These are phyloP conservation scores for Crotalus tigris DNA, from an alignment of 2,113 vertebrate species.

Conservation along the genomic window DNA sequence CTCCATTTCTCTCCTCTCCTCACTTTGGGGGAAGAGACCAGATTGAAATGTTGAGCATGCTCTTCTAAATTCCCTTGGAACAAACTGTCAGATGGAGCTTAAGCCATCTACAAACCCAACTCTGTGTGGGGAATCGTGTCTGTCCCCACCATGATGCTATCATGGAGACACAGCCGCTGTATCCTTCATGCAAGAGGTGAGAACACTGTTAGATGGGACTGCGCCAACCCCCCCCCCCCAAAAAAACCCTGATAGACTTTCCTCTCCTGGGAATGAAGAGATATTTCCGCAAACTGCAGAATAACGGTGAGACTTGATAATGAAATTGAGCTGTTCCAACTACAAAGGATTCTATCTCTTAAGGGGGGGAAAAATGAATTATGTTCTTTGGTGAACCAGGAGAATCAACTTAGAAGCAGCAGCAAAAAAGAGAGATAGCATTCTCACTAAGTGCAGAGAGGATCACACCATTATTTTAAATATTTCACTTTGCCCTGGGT, in stretches of 20 bases:
- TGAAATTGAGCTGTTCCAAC: neutral
- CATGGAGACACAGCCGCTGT: no score
- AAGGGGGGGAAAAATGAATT: neutral
- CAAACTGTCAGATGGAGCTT: neutral
- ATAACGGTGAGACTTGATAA: neutral
- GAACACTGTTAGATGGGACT: neutral
- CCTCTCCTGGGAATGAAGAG: neutral
- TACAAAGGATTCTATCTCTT: neutral
- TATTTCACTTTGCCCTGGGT: neutral
- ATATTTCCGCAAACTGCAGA: neutral
- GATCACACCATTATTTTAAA: neutral
- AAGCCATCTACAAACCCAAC: neutral
- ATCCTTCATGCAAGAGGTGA: neutral
- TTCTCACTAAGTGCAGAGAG: neutral
- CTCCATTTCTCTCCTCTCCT: neutral
- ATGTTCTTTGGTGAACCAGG: neutral
- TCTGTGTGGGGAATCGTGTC: neutral
- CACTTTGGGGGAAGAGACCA: neutral
- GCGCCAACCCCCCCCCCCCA: neutral
- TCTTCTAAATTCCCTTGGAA: neutral
- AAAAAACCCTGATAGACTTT: neutral
- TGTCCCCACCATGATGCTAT: neutral
- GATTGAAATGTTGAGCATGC: neutral
- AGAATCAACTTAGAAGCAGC: neutral
- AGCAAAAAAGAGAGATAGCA: rapidly evolving